Evolutionary conservation across 2,113 vertebrate species (phyloP).

Genomic region (Ictidomys tridecemlineatus): DNA sequence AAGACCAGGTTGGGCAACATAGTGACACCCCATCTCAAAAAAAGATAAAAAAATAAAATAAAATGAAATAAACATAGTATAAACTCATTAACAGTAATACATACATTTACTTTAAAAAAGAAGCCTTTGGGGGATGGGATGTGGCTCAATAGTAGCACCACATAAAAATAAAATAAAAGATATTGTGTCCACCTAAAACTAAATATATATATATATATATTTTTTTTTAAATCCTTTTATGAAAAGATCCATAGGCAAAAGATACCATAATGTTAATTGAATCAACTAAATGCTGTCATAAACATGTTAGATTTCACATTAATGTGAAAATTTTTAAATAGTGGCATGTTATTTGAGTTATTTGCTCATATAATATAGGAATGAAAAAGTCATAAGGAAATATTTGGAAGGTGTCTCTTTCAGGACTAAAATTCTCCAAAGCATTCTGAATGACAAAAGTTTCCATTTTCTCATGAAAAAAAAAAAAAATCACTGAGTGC

Average conservation of each 20-base stretch:
- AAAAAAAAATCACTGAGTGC: not conserved
- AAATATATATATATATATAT: too few relatives aligned
- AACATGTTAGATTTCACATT: not conserved
- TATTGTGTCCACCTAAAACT: too few relatives aligned
- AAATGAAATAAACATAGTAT: not conserved
- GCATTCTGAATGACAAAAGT: not conserved
- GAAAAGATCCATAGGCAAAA: conserved; percentile 6
- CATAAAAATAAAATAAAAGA: too few relatives aligned
- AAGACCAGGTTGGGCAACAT: too few relatives aligned
- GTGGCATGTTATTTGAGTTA: not conserved
- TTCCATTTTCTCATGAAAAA: not conserved
- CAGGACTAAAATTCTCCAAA: not conserved
- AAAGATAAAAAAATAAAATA: too few relatives aligned
- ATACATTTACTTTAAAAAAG: not conserved
- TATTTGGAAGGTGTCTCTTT: not conserved
- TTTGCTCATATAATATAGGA: not conserved
- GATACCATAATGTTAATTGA: not conserved
- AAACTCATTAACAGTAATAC: not conserved
- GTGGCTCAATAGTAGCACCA: too few relatives aligned
- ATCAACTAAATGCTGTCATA: not conserved
- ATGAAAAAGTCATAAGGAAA: not conserved
- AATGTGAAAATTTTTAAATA: not conserved
- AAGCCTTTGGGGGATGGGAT: not conserved
- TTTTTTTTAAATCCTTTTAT: not conserved
- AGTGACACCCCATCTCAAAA: too few relatives aligned